Evolutionary conservation across 2,888 invertebrate species (phyloP).

Genomic region (Danaus chrysippus): DNA sequence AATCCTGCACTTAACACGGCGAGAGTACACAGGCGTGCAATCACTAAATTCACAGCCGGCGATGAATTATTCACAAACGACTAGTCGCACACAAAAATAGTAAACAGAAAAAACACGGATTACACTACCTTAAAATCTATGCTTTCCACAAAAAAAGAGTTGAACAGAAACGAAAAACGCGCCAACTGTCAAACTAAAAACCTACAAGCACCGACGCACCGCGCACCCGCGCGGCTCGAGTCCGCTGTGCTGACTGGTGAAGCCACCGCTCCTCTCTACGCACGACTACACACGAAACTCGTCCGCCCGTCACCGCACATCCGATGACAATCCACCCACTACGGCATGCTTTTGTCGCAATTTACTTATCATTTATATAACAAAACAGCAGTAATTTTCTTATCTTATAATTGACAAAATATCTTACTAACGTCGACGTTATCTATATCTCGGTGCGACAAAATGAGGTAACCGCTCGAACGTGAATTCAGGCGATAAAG

Average conservation of each 20-base stretch:
- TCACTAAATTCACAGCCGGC: conserved; percentile 72
- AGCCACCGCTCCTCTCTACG: conserved; percentile 44
- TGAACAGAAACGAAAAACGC: conserved; percentile 73
- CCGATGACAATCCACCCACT: conserved; percentile 35
- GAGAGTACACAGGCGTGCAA: conserved; percentile 67
- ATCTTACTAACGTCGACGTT: conserved; percentile 60
- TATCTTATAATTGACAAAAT: conserved; percentile 71
- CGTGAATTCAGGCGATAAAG: conserved; percentile 59
- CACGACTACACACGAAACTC: conserved; percentile 32
- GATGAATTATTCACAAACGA: conserved; percentile 67
- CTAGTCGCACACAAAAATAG: conserved; percentile 66
- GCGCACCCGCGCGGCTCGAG: conserved; percentile 74
- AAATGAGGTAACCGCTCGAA: conserved; percentile 65
- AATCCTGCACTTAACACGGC: conserved; percentile 66
- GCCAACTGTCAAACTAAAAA: conserved; percentile 79
- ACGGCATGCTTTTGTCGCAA: conserved; percentile 57
- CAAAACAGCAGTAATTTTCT: conserved; percentile 56
- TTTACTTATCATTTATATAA: conserved; percentile 69
- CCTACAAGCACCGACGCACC: conserved; percentile 76
- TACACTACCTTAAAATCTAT: conserved; percentile 77
- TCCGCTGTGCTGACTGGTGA: conserved; percentile 72
- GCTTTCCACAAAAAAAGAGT: conserved; percentile 68
- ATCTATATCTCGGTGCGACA: conserved; percentile 73
- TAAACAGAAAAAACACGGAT: conserved; percentile 75
- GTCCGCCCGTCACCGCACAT: conserved; percentile 46